phyloP scores from a whole-genome alignment of 2,888 invertebrate species.

The Tenthredo livida region DNA sequence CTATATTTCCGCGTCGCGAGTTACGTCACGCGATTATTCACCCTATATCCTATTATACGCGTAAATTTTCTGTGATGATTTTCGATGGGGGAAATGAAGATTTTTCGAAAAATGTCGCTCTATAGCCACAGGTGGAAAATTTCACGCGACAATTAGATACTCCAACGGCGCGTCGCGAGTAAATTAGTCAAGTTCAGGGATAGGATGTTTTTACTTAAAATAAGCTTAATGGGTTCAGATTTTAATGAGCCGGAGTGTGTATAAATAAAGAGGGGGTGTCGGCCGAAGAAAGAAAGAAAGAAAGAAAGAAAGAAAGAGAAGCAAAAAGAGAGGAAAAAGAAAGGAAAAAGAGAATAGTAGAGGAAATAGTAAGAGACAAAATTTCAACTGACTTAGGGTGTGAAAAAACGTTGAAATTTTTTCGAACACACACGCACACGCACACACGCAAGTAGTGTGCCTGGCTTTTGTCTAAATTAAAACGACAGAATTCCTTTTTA shows the following conservation, averaged over 20 bases:
- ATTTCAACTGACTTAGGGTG: background rate
- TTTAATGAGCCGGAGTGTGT: constrained; percentile 49
- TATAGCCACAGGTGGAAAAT: constrained; percentile 16
- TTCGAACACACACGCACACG: background rate
- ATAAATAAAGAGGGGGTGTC: constrained; percentile 44
- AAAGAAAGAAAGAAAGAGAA: background rate
- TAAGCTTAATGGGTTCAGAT: constrained; percentile 48
- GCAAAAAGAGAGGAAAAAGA: background rate
- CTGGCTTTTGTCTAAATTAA: constrained; percentile 37
- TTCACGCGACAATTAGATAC: constrained; percentile 3
- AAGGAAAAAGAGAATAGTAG: background rate
- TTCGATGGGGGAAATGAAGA: too few species aligned
- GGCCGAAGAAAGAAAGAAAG: background rate
- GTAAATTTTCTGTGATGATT: background rate
- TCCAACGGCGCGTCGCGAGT: background rate
- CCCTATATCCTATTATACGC: background rate
- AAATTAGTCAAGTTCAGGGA: constrained; percentile 41
- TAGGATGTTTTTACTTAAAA: constrained; percentile 48
- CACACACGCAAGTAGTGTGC: background rate
- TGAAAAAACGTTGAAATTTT: constrained; percentile 24
- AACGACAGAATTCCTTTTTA: constrained; percentile 4
- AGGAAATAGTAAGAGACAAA: constrained; percentile 15
- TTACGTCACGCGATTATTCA: constrained; percentile 15
- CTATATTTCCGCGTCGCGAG: constrained; percentile 32
- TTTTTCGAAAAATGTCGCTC: too few species aligned